Evolutionary conservation across 2,888 invertebrate species (phyloP).

Genomic region (Eledona agricola): DNA sequence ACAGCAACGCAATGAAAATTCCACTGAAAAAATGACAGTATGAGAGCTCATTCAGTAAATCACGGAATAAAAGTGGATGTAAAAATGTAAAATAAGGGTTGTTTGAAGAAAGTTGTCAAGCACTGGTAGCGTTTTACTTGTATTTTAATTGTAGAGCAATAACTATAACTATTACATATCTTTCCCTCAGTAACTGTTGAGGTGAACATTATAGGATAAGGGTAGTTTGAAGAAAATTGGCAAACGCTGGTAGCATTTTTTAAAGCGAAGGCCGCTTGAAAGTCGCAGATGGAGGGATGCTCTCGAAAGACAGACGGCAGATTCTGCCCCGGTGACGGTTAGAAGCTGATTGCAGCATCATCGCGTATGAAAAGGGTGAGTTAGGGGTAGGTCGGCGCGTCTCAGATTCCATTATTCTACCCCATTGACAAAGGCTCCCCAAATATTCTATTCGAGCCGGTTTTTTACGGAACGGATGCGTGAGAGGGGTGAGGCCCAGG

Average conservation of each 20-base stretch:
- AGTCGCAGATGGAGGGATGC: conserved; percentile 29
- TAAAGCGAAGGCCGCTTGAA: conserved; percentile 1
- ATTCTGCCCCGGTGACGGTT: conserved; percentile 38
- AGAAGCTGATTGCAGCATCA: conserved; percentile 58
- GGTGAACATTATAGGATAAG: too few species aligned
- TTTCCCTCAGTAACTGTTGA: too few species aligned
- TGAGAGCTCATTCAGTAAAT: too few species aligned
- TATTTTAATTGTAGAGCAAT: too few species aligned
- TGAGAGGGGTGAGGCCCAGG: conserved; percentile 62
- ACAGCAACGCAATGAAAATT: too few species aligned
- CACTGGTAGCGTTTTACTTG: too few species aligned
- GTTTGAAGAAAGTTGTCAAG: too few species aligned
- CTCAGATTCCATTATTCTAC: conserved; percentile 63
- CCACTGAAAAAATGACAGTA: too few species aligned
- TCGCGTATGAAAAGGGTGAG: conserved; percentile 62
- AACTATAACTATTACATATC: too few species aligned
- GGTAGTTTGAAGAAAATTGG: neutral
- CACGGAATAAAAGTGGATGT: too few species aligned
- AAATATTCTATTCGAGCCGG: conserved; percentile 61
- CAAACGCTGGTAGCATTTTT: neutral
- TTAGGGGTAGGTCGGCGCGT: conserved; percentile 60
- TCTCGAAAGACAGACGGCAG: conserved; percentile 36
- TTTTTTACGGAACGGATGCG: conserved; percentile 58
- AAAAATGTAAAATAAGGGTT: too few species aligned
- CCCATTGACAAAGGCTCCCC: conserved; percentile 61